Evolutionary conservation across 2,888 invertebrate species (phyloP).

Genomic region (Agrochola lychnidis): DNA sequence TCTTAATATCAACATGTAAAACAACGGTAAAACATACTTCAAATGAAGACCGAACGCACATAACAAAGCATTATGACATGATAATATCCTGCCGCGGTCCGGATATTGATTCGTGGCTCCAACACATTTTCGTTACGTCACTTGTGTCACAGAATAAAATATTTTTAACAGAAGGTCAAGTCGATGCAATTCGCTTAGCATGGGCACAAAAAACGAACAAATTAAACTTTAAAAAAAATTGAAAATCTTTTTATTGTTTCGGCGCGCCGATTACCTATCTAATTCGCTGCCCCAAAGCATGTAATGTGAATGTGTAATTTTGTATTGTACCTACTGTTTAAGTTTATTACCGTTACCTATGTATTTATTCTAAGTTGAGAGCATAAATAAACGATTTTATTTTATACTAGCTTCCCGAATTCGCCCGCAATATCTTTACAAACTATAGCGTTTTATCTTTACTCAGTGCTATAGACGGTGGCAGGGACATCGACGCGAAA

Average conservation of each 20-base stretch:
- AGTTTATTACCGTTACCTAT: neutral
- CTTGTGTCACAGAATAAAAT: constrained; percentile 8
- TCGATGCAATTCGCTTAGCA: neutral
- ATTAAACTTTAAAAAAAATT: neutral
- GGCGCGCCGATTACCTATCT: neutral
- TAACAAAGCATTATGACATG: constrained; percentile 63
- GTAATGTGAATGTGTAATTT: neutral
- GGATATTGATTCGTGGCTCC: constrained; percentile 66
- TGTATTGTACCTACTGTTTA: neutral
- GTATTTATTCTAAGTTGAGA: neutral
- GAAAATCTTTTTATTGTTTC: neutral
- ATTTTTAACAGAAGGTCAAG: constrained; percentile 15
- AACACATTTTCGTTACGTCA: constrained; percentile 46
- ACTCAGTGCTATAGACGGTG: too few species aligned
- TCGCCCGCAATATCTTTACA: too few species aligned
- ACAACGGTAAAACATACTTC: constrained; percentile 1
- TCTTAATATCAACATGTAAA: neutral
- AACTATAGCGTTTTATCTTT: too few species aligned
- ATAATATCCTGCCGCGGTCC: constrained; percentile 66
- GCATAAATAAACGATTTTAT: neutral
- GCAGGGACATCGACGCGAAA: too few species aligned
- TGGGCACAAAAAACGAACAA: too few species aligned
- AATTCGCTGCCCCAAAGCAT: neutral
- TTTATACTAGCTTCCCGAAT: too few species aligned
- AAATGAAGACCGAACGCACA: constrained; percentile 16